Base-by-base conservation (phyloP, 2,888 invertebrate genomes). In the Dicranocentrus wangi region DNA sequence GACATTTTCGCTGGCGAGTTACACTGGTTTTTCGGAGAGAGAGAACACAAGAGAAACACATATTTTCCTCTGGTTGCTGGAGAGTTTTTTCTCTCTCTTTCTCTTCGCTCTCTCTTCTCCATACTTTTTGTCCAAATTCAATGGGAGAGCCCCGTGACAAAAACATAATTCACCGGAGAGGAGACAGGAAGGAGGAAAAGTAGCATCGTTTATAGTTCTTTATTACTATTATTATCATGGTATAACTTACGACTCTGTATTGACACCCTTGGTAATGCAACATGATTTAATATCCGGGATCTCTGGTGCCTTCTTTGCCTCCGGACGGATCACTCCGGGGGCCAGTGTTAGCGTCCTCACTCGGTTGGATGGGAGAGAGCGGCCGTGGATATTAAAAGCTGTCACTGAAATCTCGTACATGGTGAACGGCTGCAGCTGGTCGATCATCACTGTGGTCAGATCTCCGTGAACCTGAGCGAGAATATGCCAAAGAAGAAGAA, bases 351-450 rank as follows among this genome's bases (percentile, higher is more conserved):
- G 88, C 0, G 93, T 92, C 88, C 95, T 92, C 27, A 95, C 89
- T 15, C 92, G 91, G 87, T 93, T 92, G 72, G 93, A 93, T 0
- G 95, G 94, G 84, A 95, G 89, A 89, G 94, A 95, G 0, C 92
- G 91, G 0, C 95, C 95, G 87, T 93, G 93, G 19, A 91, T 90
- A 88, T 95, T 95, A 71, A 91, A 91, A 0, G 94, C 93, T 0
- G 92, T 92, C 10, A 95, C 93, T 0, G 92, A 91, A 5, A 95
- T 91, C 87, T 95, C 94, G 88, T 95, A 95, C 95, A 95, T 95
- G 0, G 94, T 94, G 87, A 93, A 93, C 0, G 95, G 93, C 13
- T 90, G 90, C 42, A 95, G 89, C 87, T 93, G 91, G 85, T 91
- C 91, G 1, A 94, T 87, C 0, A 92, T 88, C 0, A 92, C 89